Base-by-base conservation (phyloP, 2,797 vertebrate genomes). In the Chiloscyllium punctatum region DNA sequence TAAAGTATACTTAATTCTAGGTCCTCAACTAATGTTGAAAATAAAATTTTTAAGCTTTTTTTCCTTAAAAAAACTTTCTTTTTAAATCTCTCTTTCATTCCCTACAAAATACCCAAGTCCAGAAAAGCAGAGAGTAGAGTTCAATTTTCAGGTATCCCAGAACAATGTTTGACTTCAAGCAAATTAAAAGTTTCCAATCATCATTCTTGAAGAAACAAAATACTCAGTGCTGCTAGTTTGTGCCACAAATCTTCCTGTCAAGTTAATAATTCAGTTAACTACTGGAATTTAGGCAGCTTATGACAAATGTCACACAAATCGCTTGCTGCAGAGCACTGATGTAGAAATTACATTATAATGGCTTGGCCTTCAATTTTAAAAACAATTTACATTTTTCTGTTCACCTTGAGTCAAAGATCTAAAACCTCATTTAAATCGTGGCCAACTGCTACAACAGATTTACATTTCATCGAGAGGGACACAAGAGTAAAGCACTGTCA, bases 211-310 rank as follows among this genome's bases (percentile, higher is more conserved):
- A 57, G 33, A 30, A 90, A 62, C 1, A 53, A 30, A 91, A 37
- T n/a, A 66, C 15, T 91, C 57, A n/a, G 33, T 66, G 30, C 30
- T 91, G 88, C 87, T 27, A 18, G 53, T 11, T 53, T 90, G 9
- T 90, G 21, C n/a, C 53, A 66, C 37, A 84, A 84, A 16, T 62
- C 30, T 91, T 91, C 53, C 30, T 30, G 30, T 33, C 30, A 91
- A 66, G 53, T 33, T 91, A n/a, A n/a, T 91, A 91, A 91, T 21
- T 18, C 21, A 33, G 88, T 91, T 62, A 91, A 91, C 88, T 66
- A 91, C 27, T 91, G 88, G 57, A 91, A 91, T 91, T 91, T n/a
- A 21, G 53, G 88, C 30, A 66, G 88, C 66, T 91, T 69, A 94
- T 42, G 66, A 94, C 66, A 71, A 94, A 23, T 69, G 30, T 37